Evolutionary conservation across 2,113 vertebrate genomes (phyloP), one percentile per base, ranked within the genome.

Genomic region (Pelusios castaneus): DNA sequence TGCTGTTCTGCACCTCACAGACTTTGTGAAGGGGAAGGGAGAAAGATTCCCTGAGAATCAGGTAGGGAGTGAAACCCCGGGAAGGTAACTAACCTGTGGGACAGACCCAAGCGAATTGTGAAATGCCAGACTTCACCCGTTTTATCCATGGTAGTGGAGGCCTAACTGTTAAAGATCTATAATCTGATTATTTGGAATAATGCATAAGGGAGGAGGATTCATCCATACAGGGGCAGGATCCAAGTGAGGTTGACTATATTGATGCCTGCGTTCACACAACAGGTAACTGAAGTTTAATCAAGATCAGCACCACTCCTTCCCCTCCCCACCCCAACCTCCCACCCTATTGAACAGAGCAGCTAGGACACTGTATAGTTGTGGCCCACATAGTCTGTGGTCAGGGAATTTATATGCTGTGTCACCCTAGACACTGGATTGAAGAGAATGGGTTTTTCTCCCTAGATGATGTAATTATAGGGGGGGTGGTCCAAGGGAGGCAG

Each of bases 131-230:
- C 49, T 8, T n/a, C 4, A 25, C 19, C 13, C 3, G 21, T 25
- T 22, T 49, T 0, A 0, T 47, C 88, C 0, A 0, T 19, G 51
- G 12, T 34, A 52, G 11, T 6, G 21, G 55, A 89, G 19, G 24
- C 43, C 54, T 49, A 51, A 22, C 38, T 85, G 38, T 22, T 29
- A 51, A 16, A 67, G 60, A 10, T 67, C 60, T 34, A 67, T 67
- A 67, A 17, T 10, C 60, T 67, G 10, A 6, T 8, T 47, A 5
- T 41, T 47, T 76, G 56, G 47, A 19, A 13, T 52, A 77, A 80
- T 41, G 16, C 60, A 67, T 67, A 60, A 8, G 24, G 76, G 43
- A 27, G n/a, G 0, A 0, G 16, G 52, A 11, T 34, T 79, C 10
- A 25, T 6, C 51, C 80, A 6, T 63, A 17, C 56, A 63, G 87